phyloP scores from a whole-genome alignment of 2,113 vertebrate genomes.

The Candoia aspera region DNA sequence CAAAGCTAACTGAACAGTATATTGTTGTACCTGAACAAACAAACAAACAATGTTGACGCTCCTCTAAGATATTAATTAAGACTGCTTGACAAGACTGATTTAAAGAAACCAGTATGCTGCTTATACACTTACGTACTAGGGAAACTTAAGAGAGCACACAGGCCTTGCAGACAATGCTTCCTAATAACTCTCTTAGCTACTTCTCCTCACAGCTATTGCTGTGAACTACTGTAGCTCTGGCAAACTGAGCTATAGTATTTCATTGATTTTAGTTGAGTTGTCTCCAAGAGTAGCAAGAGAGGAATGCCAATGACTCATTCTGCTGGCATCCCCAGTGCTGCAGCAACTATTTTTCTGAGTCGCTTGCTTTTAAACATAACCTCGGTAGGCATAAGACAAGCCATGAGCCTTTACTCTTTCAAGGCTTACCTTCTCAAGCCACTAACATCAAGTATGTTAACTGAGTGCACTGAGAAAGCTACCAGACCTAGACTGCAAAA shows the following conservation, averaged over 20 bases:
- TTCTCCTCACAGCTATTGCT: not conserved
- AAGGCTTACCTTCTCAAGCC: not conserved
- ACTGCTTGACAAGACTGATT: not conserved
- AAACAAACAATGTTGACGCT: no score
- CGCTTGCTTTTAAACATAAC: not conserved
- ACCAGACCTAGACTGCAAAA: not conserved
- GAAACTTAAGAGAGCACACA: not conserved
- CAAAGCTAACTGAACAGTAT: not conserved
- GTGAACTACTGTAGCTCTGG: not conserved
- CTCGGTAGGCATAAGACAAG: not conserved
- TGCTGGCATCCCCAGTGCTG: not conserved
- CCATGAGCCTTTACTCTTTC: not conserved
- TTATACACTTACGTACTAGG: not conserved
- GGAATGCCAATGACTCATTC: not conserved
- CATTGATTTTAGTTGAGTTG: not conserved
- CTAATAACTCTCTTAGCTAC: not conserved
- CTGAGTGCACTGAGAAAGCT: not conserved
- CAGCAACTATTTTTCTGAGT: not conserved
- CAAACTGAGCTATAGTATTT: not conserved
- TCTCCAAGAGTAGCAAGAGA: not conserved
- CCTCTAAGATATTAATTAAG: not conserved
- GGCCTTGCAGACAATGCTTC: not conserved
- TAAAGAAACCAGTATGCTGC: not conserved
- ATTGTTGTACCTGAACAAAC: not conserved
- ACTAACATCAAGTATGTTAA: not conserved